Conservation (phyloP, 2,888 invertebrate genomes). For the Tillus elongatus region DNA sequence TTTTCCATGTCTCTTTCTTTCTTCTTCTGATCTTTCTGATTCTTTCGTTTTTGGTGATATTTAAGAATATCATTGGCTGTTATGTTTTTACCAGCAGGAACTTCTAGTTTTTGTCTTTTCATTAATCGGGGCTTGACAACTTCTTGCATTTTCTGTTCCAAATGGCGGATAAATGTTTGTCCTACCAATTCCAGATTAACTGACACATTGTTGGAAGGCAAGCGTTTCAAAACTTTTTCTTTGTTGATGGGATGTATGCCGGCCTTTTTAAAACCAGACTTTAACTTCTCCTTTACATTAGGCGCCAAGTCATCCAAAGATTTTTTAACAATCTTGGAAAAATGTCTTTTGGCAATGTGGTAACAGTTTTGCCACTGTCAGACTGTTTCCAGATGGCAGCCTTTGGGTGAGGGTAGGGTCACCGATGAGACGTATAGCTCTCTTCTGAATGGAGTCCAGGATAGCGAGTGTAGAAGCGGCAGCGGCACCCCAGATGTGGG, state of each 20-base stretch:
- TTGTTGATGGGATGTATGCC: slow-evolving; percentile 7
- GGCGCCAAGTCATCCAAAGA: no score
- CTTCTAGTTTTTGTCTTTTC: slow-evolving; percentile 6
- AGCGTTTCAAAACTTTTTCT: slow-evolving; percentile 4
- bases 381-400: slow-evolving; percentile 7
- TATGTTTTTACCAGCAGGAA: slow-evolving; percentile 4
- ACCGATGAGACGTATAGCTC: no score
- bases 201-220: slow-evolving; percentile 4
- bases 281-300: not conserved
- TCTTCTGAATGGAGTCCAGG: no score
- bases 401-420: no score
- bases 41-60: not conserved
- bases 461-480: no score
- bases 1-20: not conserved
- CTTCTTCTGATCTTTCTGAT: not conserved
- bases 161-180: slow-evolving; percentile 3
- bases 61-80: slow-evolving; percentile 4
- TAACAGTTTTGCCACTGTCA: slow-evolving; percentile 4
- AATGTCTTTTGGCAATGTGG: slow-evolving; percentile 5
- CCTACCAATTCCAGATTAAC: slow-evolving; percentile 4
- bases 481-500: no score
- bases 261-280: slow-evolving; percentile 7
- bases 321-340: slow-evolving; percentile 6
- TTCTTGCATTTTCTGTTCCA: slow-evolving; percentile 5
- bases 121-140: not conserved